These are phyloP conservation scores for Dugesia japonica DNA, from an alignment of 2,888 invertebrate genomes.

Conservation along the genomic window DNA sequence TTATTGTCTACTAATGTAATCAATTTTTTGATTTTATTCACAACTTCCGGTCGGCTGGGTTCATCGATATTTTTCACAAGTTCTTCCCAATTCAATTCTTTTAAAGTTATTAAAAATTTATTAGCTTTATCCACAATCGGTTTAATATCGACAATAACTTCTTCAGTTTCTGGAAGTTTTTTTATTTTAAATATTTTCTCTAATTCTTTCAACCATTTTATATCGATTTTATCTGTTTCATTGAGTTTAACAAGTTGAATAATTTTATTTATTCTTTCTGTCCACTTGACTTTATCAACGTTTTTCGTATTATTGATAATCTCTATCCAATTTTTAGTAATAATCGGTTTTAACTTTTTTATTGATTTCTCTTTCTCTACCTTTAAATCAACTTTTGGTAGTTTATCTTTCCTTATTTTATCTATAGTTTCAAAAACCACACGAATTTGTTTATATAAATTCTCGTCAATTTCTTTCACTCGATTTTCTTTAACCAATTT, in stretches of 20 bases:
- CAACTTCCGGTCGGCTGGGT: not conserved
- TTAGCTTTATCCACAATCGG: not conserved
- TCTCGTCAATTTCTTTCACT: too few species aligned
- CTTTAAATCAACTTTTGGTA: not conserved
- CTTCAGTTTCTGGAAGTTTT: too few species aligned
- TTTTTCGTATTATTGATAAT: not conserved
- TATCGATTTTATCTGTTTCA: not conserved
- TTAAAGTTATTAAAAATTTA: not conserved
- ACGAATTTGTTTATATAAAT: too few species aligned
- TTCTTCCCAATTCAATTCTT: not conserved
- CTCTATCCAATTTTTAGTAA: not conserved
- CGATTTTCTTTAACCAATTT: too few species aligned
- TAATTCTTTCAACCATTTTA: not conserved
- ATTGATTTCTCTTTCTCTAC: not conserved
- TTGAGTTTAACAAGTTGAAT: not conserved
- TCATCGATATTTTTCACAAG: not conserved
- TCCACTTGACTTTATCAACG: not conserved
- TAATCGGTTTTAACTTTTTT: conserved; percentile 1
- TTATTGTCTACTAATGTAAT: not conserved
- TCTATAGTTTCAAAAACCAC: too few species aligned
- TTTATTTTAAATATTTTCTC: not conserved
- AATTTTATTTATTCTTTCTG: not conserved
- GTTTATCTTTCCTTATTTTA: too few species aligned
- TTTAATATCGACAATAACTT: not conserved
- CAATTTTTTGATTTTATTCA: not conserved